Base-by-base conservation (phyloP, 2,113 vertebrate genomes). In the Pontoporia blainvillei region DNA sequence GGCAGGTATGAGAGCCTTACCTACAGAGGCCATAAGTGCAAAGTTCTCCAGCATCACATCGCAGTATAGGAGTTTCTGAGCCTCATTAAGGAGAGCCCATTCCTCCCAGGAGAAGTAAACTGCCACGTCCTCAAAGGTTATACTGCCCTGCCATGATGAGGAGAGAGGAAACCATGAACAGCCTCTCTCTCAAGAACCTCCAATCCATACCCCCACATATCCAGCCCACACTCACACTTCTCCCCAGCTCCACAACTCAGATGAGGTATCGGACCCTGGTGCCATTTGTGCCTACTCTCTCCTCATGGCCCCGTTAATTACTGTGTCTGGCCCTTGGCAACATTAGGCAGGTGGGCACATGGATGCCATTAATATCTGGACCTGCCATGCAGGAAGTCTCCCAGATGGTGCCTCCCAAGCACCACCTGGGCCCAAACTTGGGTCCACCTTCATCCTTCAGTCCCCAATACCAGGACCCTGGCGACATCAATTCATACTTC, bases 41-140 rank as follows among this genome's bases (percentile, higher is more conserved):
- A 82, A 81, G 83, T 92, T 95, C 67, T 95, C 90, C 83, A 95
- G 75, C 90, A 92, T 92, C 44, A 59, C 83, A 18, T 59, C 34
- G 1, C 36, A 87, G 36, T 95, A 95, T 2, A 95, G 57, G 66
- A 79, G 23, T 73, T 73, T 95, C 90, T 92, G 84, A 46, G 75
- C 36, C 36, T 82, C 73, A 25, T 54, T 18, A 25, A 92, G 90
- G 41, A 92, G 75, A 54, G 21, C 18, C 94, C 90, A 92, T 57
- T 95, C 89, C 31, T 87, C 83, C 75, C 11, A 20, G 31, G 90
- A 87, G 76, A 95, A 92, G 73, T 66, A 57, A 29, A 95, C 64
- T 5, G 75, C 36, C 75, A 82, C 57, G 14, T 92, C 90, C 12
- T 87, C 83, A 81, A 92, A 88, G 46, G 67, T 87, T 61, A 92